phyloP scores from a whole-genome alignment of 2,113 vertebrate species.

The rabbit (Oryctolagus cuniculus) region mOryCun1.1 NC_091443.1:69305001-69305500 shows the following conservation, averaged over 20 bases:
- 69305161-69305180: neutral
- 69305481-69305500: constrained; percentile 20
- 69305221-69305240: neutral
- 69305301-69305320: neutral
- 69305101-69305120: constrained; percentile 2
- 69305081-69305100: neutral
- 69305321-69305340: neutral
- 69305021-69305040: neutral
- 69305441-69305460: neutral
- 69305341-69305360: neutral
- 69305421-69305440: neutral
- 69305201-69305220: neutral
- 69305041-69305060: neutral
- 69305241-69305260: neutral
- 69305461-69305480: neutral
- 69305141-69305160: neutral
- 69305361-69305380: neutral
- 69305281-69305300: neutral
- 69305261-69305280: neutral
- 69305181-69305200: neutral
- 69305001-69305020: neutral
- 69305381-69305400: neutral
- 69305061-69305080: neutral
- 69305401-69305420: neutral
- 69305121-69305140: neutral